Conservation (phyloP, 2,113 vertebrate genomes). For the Ammospiza caudacuta region DNA sequence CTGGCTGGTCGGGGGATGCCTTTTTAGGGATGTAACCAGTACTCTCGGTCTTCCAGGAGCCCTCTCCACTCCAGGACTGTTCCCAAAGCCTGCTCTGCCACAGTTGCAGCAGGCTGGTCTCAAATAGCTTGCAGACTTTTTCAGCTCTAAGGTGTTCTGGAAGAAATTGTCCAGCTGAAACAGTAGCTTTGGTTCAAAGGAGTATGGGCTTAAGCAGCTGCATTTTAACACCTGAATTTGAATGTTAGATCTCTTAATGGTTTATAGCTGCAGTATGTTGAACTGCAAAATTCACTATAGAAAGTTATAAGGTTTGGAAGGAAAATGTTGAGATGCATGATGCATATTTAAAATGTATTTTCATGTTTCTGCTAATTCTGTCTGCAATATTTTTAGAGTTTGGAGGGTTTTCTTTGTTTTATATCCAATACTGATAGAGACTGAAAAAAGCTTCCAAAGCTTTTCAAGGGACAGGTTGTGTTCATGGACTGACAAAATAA, state of each 20-base stretch:
- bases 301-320: neutral
- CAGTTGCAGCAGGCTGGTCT: slow-evolving; percentile 30
- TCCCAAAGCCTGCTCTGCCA: slow-evolving; percentile 1
- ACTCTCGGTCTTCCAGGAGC: slow-evolving; percentile 20
- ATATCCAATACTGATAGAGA: neutral
- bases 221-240: slow-evolving; percentile 60
- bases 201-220: slow-evolving; percentile 31
- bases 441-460: neutral
- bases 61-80: slow-evolving; percentile 5
- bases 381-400: neutral
- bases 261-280: slow-evolving; percentile 40
- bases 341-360: neutral
- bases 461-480: neutral
- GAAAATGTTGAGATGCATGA: neutral
- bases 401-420: neutral
- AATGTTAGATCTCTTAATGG: slow-evolving; percentile 34
- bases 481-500: neutral
- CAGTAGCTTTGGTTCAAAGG: slow-evolving; percentile 61
- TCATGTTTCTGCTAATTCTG: neutral
- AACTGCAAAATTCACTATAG: slow-evolving; percentile 31
- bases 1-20: neutral
- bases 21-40: slow-evolving; percentile 35
- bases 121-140: slow-evolving; percentile 16
- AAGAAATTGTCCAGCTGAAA: slow-evolving; percentile 61
- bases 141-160: slow-evolving; percentile 24